Evolutionary conservation across 2,888 invertebrate species (phyloP), one percentile per base, ranked within the genome.

Genomic region (Callinectes sapidus): DNA sequence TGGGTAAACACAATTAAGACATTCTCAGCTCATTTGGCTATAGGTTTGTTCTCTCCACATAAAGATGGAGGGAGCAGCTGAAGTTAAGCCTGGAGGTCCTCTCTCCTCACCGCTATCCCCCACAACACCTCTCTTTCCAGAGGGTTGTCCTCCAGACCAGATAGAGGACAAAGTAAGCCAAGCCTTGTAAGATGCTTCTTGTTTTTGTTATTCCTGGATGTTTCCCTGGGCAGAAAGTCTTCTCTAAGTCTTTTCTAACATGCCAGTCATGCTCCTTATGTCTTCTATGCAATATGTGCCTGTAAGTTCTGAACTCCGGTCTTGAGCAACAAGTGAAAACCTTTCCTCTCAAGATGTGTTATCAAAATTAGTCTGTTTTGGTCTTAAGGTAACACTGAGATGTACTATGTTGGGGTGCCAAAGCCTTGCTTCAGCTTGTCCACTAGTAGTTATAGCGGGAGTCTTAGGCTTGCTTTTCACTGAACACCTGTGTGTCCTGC

Each of bases 171-270:
- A 92, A 92, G 92, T 92, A 92, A 92, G 92, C 77, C 48, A 39
- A 35, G 61, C 54, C 55, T 55, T 32, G 54, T 88, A 35, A 28
- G 54, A 61, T 61, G 54, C 88, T 28, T 61, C 55, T 88, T 61
- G 88, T 88, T 88, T 88, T 32, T 54, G 96, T 96, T 90, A 96
- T 96, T 95, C 97, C 97, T 95, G 97, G 97, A 96, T 95, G 95
- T 90, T 42, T 87, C 90, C 91, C 90, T 87, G 66, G 81, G 81
- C 81, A 81, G 71, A 71, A 32, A 81, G 81, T 81, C 81, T 81
- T 71, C 81, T 35, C 35, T 81, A 81, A 81, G 81, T 81, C 81
- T 81, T 71, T 35, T 35, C 35, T 81, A 81, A 81, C 81, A 71
- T 71, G 66, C 66, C 66, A 71, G 66, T 71, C 66, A 81, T 14